A percentile compares a stretch with the other conserved stretches of the same genome.
These are phyloP conservation scores for Caenorhabditis tropicalis DNA, from an alignment of 1,140 invertebrate species.

Conservation along the genomic window DNA sequence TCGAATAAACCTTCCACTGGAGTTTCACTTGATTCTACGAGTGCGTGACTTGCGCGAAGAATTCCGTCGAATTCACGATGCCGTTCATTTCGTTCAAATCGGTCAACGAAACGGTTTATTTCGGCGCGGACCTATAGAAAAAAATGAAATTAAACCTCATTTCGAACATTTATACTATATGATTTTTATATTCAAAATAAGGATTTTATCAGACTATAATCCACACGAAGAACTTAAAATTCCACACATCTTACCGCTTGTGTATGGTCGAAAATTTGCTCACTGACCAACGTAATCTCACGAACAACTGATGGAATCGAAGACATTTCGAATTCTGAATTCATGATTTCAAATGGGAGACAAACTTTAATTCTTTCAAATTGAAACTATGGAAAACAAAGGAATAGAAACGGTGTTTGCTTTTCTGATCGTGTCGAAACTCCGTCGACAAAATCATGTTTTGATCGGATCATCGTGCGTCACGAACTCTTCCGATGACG, in stretches of 20 bases:
- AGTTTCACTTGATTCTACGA: constrained; percentile 46
- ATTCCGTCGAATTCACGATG: constrained; percentile 56
- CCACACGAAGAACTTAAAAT: no score
- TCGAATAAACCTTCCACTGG: constrained; percentile 46
- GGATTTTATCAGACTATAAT: no score
- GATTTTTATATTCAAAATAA: no score
- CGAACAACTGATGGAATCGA: constrained; percentile 40
- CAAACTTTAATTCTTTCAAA: neutral
- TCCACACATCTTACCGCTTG: neutral
- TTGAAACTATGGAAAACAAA: neutral
- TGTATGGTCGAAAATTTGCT: constrained; percentile 48
- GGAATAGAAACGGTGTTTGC: neutral
- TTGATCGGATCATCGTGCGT: neutral
- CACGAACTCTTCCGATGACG: neutral
- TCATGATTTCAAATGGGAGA: neutral
- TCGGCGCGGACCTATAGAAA: neutral
- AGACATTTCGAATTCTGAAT: neutral
- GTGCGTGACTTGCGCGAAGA: constrained; percentile 48
- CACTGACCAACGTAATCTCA: constrained; percentile 24
- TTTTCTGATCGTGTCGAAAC: neutral
- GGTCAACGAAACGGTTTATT: constrained; percentile 47
- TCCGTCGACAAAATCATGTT: neutral
- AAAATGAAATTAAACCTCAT: no score
- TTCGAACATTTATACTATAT: no score
- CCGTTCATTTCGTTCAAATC: constrained; percentile 51